A percentile compares a stretch with the other conserved stretches of the same genome.
phyloP scores from a whole-genome alignment of 2,888 invertebrate species.

The Yponomeuta cagnagella region DNA sequence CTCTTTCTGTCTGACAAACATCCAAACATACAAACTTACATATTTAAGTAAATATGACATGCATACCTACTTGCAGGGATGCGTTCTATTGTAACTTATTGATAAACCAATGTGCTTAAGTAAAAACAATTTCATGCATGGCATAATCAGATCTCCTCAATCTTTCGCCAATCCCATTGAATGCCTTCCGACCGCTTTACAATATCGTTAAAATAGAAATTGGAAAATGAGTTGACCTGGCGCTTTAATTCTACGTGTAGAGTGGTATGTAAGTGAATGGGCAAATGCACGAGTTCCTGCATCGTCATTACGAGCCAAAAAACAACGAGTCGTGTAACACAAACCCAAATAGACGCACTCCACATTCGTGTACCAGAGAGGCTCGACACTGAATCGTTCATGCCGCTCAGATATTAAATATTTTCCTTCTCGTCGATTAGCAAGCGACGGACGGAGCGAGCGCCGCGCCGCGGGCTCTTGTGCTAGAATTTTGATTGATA shows the following conservation, averaged over 20 bases:
- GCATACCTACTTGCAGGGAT: no score
- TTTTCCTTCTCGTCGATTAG: conserved; percentile 44
- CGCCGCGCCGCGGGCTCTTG: conserved; percentile 64
- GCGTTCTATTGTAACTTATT: no score
- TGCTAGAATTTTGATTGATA: conserved; percentile 76
- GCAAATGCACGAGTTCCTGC: conserved; percentile 1
- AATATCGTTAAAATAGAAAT: not conserved
- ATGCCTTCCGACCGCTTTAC: no score
- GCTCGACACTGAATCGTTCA: conserved; percentile 39
- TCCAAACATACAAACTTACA: no score
- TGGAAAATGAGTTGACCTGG: not conserved
- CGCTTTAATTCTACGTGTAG: not conserved
- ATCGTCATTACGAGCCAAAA: conserved; percentile 13
- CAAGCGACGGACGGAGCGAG: conserved; percentile 51
- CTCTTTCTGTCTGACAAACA: no score
- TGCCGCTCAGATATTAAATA: conserved; percentile 41
- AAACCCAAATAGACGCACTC: conserved; percentile 50
- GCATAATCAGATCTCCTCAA: no score
- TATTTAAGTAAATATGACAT: no score
- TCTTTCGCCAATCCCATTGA: no score
- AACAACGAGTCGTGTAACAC: conserved; percentile 28
- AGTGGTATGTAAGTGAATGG: conserved; percentile 7
- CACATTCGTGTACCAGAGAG: conserved; percentile 48
- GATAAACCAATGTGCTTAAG: no score
- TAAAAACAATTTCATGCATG: no score